Evolutionary conservation across 2,888 invertebrate genomes (phyloP), one percentile per base, ranked within the genome.

Genomic region (Cryptocephalus moraei): DNA sequence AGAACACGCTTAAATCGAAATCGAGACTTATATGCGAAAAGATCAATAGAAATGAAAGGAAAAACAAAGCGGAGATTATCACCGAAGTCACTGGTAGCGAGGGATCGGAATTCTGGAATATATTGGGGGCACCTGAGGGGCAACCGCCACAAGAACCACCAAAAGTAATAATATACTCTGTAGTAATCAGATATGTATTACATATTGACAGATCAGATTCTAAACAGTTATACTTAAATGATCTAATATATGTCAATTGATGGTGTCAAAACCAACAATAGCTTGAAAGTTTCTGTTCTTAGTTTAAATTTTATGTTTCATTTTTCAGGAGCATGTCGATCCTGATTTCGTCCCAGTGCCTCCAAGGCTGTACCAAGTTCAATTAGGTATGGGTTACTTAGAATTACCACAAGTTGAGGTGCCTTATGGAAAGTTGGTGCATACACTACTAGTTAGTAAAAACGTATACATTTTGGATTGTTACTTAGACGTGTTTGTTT

Each of bases 401-500:
- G 99, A 99, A 72, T 75, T 99, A 60, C 97, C 97, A 3, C 99
- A 99, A 75, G 90, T 85, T 4, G 84, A 85, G 67, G 75, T 84
- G 36, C 80, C 87, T 0, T 83, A 85, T 54, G 80, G 81, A 50
- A 86, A 86, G 62, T 75, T 95, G 8, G 78, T 79, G 1, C 84
- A 90, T 58, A 81, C 79, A 1, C 74, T 90, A 56, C 78, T 99
- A 44, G 84, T 86, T 60, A 91, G 92, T 50, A 85, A 91, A 64
- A 89, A 90, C 71, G 97, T 99, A 1, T 99, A 95, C 72, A 89
- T 99, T 63, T 77, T 99, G 46, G 99, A 99, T 72, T 94, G 93
- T 64, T 86, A 84, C 64, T 76, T 87, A 48, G 96, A 96, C 69
- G 82, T 97, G 10, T 97, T 93, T 70, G 93, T 95, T 2, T 96